phyloP scores from a whole-genome alignment of 2,888 invertebrate genomes.

The Himalopsyche anomala region DNA sequence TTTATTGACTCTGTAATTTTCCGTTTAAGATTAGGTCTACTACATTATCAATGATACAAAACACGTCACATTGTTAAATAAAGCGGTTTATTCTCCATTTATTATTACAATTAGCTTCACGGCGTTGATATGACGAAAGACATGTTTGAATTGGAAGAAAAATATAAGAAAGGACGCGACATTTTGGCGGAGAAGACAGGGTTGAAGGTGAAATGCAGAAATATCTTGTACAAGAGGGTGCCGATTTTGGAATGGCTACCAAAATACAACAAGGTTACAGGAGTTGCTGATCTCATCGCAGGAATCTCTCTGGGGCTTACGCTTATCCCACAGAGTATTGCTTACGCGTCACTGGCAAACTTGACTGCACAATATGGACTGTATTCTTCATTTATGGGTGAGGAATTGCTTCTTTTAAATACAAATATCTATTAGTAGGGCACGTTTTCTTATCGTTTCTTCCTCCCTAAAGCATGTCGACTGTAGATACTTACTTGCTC shows the following conservation, averaged over 20 bases:
- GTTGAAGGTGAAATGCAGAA: conserved; percentile 41
- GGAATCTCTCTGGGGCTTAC: conserved; percentile 93
- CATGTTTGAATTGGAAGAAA: conserved; percentile 56
- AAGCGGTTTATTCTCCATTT: conserved; percentile 27
- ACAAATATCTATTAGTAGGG: no score
- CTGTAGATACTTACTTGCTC: no score
- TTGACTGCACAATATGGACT: conserved; percentile 93
- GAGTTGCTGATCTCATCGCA: conserved; percentile 89
- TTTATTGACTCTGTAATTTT: conserved; percentile 37
- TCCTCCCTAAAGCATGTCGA: no score
- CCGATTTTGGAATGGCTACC: conserved; percentile 82
- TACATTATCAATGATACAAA: not conserved
- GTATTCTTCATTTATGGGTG: conserved; percentile 92
- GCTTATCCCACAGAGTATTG: conserved; percentile 95
- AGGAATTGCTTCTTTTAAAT: conserved; percentile 57
- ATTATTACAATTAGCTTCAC: conserved; percentile 36
- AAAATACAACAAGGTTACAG: conserved; percentile 81
- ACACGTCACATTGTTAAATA: not conserved
- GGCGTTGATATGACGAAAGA: conserved; percentile 55
- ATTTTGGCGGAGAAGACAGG: conserved; percentile 46
- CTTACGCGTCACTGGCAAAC: conserved; percentile 91
- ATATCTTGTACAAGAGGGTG: conserved; percentile 69
- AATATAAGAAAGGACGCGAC: conserved; percentile 50
- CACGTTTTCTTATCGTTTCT: no score
- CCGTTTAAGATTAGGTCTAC: not conserved